phyloP scores from a whole-genome alignment of 92 coral and sea anemone genomes.

The Zoanthus sansibaricus region DNA sequence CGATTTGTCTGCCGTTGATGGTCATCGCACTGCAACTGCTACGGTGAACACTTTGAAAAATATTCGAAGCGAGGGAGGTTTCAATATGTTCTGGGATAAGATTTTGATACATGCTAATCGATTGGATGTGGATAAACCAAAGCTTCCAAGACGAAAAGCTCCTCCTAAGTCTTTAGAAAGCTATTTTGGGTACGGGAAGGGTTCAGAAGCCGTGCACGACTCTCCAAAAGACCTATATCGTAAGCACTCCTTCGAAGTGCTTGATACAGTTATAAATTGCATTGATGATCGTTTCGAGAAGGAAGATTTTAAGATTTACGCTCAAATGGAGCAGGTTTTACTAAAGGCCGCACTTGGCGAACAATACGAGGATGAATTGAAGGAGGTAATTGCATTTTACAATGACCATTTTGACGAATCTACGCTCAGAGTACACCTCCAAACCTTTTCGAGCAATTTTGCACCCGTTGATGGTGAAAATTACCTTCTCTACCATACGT shows the following conservation, averaged over 20 bases:
- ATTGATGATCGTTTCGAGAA: conserved; percentile 25
- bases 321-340: conserved; percentile 31
- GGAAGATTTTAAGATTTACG: conserved; percentile 26
- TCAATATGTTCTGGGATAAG: conserved; percentile 4
- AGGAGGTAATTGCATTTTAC: conserved; percentile 2
- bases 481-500: conserved; percentile 8
- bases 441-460: conserved; percentile 6
- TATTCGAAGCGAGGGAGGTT: conserved; percentile 9
- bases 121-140: neutral
- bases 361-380: neutral
- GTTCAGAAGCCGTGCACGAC: conserved; percentile 4
- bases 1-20: conserved; percentile 9
- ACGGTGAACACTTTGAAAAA: conserved; percentile 7
- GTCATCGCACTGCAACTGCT: conserved; percentile 10
- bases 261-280: conserved; percentile 5
- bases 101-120: conserved; percentile 6
- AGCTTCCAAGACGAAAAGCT: conserved; percentile 9
- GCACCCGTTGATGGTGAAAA: conserved; percentile 3
- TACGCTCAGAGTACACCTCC: conserved; percentile 10
- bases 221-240: conserved; percentile 8
- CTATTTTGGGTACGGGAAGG: neutral
- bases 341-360: conserved; percentile 32
- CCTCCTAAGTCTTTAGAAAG: conserved; percentile 2
- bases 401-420: conserved; percentile 4
- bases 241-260: neutral